Evolutionary conservation across 2,797 vertebrate species (phyloP), one percentile per base, ranked within the genome.

Genomic region (Eulemur rubriventer): DNA sequence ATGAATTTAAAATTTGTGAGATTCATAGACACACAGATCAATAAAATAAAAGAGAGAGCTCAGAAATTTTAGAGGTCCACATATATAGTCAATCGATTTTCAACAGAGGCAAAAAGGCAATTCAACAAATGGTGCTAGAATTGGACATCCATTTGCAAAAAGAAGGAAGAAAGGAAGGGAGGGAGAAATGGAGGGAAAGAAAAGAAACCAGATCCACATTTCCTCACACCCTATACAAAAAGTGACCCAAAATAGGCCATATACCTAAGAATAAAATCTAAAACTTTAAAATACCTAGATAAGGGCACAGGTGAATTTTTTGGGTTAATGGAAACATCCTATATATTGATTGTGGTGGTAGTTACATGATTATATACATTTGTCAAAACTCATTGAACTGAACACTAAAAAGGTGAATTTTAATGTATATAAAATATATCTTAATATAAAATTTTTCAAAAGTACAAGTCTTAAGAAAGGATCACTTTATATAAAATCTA

Each of bases 241-340:
- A 12, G 4, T 13, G 24, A 50, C 7, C 43, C 18, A 65, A 85
- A 91, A 30, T 93, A 22, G 13, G 87, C 67, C 70, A 90, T 18
- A 86, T 50, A 83, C 11, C 28, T 70, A 79, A 95, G 55, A 80
- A 30, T 70, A 90, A 96, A 96, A 97, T n/a, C 35, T 81, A 90
- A 95, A 95, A 55, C 26, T 80, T 91, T 75, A 91, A 85, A 69
- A 70, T 26, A 69, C n/a, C 50, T n/a, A 48, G 18, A 65, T 24
- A 69, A 86, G 48, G 30, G 33, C 22, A 17, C 17, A 48, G 48
- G 4, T 52, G 35, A 73, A 61, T 78, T 73, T 65, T 70, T 50
- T 9, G 4, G 1, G 12, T 61, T 83, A 83, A 92, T 43, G 11
- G 41, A 92, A 96, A 69, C 67, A 87, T 10, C 87, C 50, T 28